These are phyloP conservation scores for Sebastes itinus DNA, from an alignment of 2,797 vertebrate genomes.

Conservation along the genomic window DNA sequence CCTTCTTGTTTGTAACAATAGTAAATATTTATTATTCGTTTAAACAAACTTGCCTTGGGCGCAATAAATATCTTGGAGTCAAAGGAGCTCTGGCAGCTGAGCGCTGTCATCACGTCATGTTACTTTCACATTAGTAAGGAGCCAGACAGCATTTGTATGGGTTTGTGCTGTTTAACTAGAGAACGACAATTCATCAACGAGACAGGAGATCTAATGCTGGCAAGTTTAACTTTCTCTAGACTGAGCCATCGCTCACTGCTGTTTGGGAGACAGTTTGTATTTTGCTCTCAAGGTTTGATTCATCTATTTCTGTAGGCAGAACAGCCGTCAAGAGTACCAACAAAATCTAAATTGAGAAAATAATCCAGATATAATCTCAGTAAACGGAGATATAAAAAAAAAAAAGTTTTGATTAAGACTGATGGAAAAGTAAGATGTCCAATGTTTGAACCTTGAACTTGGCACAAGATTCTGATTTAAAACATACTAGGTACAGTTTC, in stretches of 20 bases:
- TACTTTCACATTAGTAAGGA: constrained; percentile 19
- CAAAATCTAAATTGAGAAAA: neutral
- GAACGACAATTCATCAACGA: neutral
- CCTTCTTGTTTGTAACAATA: constrained; percentile 57
- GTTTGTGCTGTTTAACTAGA: constrained; percentile 14
- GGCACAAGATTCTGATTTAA: neutral
- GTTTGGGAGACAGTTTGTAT: neutral
- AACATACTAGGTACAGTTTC: neutral
- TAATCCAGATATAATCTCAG: neutral
- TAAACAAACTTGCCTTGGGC: constrained; percentile 50
- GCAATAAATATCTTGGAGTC: constrained; percentile 20
- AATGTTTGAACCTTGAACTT: neutral
- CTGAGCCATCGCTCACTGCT: neutral
- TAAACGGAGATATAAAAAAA: neutral
- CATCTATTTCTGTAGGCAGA: neutral
- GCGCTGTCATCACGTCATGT: constrained; percentile 16
- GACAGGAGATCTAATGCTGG: neutral
- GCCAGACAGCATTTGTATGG: neutral
- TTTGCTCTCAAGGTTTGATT: neutral
- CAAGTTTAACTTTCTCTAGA: neutral
- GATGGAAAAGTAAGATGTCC: neutral
- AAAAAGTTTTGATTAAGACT: neutral
- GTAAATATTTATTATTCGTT: constrained; percentile 69
- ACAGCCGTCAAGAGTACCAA: neutral
- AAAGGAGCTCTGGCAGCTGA: constrained; percentile 11